Evolutionary conservation across 2,113 vertebrate species (phyloP).

Genomic region (Empidonax traillii): DNA sequence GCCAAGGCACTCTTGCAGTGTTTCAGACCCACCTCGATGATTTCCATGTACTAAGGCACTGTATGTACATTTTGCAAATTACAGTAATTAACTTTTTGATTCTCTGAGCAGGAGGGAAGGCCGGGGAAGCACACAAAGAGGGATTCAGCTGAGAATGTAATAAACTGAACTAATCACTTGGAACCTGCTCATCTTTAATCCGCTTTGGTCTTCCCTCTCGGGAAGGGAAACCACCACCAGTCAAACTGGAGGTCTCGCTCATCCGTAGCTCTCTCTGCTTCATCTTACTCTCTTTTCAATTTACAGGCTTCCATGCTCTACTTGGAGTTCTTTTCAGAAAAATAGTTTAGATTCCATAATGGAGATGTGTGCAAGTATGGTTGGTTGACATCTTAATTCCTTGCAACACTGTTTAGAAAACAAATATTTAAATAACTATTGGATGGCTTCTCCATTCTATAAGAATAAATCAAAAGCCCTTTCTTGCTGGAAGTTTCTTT

Average conservation of each 20-base stretch:
- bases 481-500: background rate
- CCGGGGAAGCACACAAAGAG: background rate
- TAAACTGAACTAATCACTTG: constrained; percentile 18
- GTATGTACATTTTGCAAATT: background rate
- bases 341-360: background rate
- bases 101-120: background rate
- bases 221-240: background rate
- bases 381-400: background rate
- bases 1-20: background rate
- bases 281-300: background rate
- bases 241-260: background rate
- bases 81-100: constrained; percentile 21
- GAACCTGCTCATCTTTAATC: constrained; percentile 22
- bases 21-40: background rate
- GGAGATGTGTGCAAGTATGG: background rate
- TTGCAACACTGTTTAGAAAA: background rate
- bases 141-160: constrained; percentile 12
- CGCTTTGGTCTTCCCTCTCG: background rate
- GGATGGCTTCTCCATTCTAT: background rate
- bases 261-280: background rate
- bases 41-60: background rate
- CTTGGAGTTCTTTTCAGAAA: background rate
- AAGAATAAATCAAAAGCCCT: background rate
- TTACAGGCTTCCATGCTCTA: background rate
- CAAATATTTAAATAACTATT: background rate